Percentiles rank a stretch among this genome's conserved stretches.
Evolutionary conservation across 2,113 vertebrate genomes (phyloP).

Genomic region (Hippoglossus stenolepis): DNA sequence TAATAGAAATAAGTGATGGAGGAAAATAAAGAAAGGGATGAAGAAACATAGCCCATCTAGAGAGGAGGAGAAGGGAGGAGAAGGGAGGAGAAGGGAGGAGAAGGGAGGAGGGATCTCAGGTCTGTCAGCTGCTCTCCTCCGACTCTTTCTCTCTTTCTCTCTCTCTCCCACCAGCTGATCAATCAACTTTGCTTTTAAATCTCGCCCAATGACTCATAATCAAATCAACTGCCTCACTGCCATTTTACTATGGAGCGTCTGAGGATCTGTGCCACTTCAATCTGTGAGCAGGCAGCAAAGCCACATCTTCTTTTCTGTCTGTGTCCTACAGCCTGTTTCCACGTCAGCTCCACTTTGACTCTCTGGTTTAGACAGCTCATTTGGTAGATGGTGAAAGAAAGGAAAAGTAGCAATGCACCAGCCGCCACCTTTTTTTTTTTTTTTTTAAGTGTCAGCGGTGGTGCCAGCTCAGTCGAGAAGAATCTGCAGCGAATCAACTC

Average conservation of each 20-base stretch:
- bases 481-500: slow-evolving; percentile 29
- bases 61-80: too few species aligned
- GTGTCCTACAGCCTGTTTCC: slow-evolving; percentile 3
- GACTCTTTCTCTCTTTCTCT: slow-evolving; percentile 59
- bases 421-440: not conserved
- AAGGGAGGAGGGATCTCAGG: not conserved
- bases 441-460: slow-evolving; percentile 43
- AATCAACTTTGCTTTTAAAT: slow-evolving; percentile 82
- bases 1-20: not conserved
- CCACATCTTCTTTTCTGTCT: not conserved
- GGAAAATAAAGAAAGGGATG: not conserved
- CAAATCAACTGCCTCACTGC: slow-evolving; percentile 61
- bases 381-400: slow-evolving; percentile 17
- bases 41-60: not conserved
- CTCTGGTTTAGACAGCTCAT: slow-evolving; percentile 23
- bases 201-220: slow-evolving; percentile 78
- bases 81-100: too few species aligned
- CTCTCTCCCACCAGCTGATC: slow-evolving; percentile 59
- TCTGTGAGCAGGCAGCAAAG: slow-evolving; percentile 10
- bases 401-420: slow-evolving; percentile 8
- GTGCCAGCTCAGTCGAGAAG: slow-evolving; percentile 11
- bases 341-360: slow-evolving; percentile 17
- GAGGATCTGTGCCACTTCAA: not conserved
- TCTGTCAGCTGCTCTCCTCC: slow-evolving; percentile 13
- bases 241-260: not conserved